Evolutionary conservation across 2,113 vertebrate genomes (phyloP), one percentile per base, ranked within the genome.

Genomic region (Trogon melanurus): DNA sequence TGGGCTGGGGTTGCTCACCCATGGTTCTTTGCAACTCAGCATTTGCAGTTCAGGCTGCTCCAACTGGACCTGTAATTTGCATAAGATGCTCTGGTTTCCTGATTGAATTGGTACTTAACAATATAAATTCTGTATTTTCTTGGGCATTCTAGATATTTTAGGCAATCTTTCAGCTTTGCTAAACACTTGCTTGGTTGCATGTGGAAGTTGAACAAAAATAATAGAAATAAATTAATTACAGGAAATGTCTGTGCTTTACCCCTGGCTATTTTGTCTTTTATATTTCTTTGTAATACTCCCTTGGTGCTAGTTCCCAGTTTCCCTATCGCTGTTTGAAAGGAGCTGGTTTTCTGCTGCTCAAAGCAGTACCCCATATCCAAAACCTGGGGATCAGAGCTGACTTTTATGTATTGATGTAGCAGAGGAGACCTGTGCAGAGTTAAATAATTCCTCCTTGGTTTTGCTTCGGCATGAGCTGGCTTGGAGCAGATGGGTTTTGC

Each of bases 331-430:
- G 18, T 38, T 1, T 57, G 36, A 53, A 79, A 67, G 30, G 41
- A 81, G 5, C n/a, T 75, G 62, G 4, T 25, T 57, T 70, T 60
- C 50, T 29, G 10, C 45, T 32, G 36, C 50, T 53, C 3, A 1
- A 6, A 44, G 19, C 30, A 11, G 62, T 18, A 51, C 1, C 14
- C 5, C 29, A 16, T 10, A 38, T 34, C 32, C n/a, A 47, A 85
- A 78, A 56, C 34, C 10, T 67, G 32, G 8, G 34, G 10, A 51
- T 15, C 25, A 72, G 74, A 79, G 18, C 9, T 36, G 70, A 67
- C 1, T 4, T 20, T 73, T 61, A 4, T 0, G 2, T 76, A 10
- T 3, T 54, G 61, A 36, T 12, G 17, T 2, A 53, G 36, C 60
- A 71, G 73, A 26, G 54, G 25, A 72, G 36, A 53, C 8, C 13